Base-by-base conservation (phyloP, 1,140 invertebrate genomes). In the Sinonovacula constricta region DNA sequence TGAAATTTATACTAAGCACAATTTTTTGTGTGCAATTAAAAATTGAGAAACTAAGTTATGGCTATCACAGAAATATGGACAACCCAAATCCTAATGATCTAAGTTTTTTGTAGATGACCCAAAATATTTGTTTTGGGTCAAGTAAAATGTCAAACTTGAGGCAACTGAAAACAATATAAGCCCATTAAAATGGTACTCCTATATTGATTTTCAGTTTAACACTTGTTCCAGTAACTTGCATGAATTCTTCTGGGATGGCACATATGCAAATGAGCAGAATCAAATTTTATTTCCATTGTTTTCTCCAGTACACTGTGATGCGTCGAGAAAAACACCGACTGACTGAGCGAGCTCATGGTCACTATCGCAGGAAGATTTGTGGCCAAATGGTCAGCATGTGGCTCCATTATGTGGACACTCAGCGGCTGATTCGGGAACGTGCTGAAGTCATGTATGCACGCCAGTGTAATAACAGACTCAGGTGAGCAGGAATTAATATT, bases 391-490 rank as follows among this genome's bases (percentile, higher is more conserved):
- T 86, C 28, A 57, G 26, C 12, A 68, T 59, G 39, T 83, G 81
- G 76, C 77, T 69, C 53, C 49, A 53, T 10, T 80, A 83, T 34
- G 53, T 82, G 22, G 67, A 72, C 30, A 54, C 76, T 77, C 45
- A 70, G 53, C 39, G 79, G 72, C 66, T 77, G 71, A 69, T 79
- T 71, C 49, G 82, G 51, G 24, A 49, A n/a, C 1, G 56, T 0
- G 81, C 79, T 14, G 80, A 85, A 26, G 53, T 63, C 30, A 75
- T 76, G 45, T 83, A 85, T 51, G 59, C 56, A 33, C 63, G 26
- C n/a, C 86, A 85, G 66, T 86, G 76, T 68, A 39, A 65, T 33
- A 31, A 70, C 28, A 60, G 79, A 49, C 34, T 81, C 12, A 81
- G 81, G 85, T 86, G 66, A 39, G 74, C 39, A 45, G 7, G 39